Evolutionary conservation across 2,113 vertebrate genomes (phyloP).

Genomic region (Nanorana parkeri): DNA sequence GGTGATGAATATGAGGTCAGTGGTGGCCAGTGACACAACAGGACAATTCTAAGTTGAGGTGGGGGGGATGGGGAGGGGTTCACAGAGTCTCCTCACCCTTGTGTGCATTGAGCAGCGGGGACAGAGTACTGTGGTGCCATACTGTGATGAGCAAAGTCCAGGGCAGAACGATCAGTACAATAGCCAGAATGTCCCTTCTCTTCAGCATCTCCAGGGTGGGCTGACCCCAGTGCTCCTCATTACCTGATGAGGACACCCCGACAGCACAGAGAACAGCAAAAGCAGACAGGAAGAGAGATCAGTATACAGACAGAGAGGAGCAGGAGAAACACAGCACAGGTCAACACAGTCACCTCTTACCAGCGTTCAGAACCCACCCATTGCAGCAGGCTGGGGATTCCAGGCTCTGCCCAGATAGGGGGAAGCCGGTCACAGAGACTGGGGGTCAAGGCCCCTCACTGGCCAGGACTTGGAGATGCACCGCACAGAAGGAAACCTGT

Average conservation of each 20-base stretch:
- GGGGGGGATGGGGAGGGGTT: conserved; percentile 41
- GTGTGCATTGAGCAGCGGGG: conserved; percentile 90
- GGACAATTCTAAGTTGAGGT: background rate
- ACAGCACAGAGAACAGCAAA: conserved; percentile 61
- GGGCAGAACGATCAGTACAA: conserved; percentile 97
- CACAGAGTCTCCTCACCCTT: conserved; percentile 84
- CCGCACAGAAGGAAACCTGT: conserved; percentile 66
- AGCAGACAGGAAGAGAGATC: conserved; percentile 67
- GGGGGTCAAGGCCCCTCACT: conserved; percentile 50
- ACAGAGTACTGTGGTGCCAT: conserved; percentile 97
- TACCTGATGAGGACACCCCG: conserved; percentile 84
- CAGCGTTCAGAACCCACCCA: conserved; percentile 89
- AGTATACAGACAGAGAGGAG: conserved; percentile 70
- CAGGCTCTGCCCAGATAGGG: conserved; percentile 66
- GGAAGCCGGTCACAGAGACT: conserved; percentile 57
- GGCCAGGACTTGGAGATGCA: conserved; percentile 63
- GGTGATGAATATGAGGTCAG: conserved; percentile 1
- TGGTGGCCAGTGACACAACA: conserved; percentile 3
- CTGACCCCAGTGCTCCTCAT: conserved; percentile 94
- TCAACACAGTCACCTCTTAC: conserved; percentile 74
- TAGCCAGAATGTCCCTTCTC: conserved; percentile 98
- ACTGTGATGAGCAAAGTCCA: conserved; percentile 99
- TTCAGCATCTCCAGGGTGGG: conserved; percentile 99
- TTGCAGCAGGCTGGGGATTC: conserved; percentile 80
- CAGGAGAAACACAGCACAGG: conserved; percentile 60